A percentile compares a stretch with the other conserved stretches of the same genome.
Evolutionary conservation across 2,797 vertebrate species (phyloP).

Genomic region (Neostethus bicornis): DNA sequence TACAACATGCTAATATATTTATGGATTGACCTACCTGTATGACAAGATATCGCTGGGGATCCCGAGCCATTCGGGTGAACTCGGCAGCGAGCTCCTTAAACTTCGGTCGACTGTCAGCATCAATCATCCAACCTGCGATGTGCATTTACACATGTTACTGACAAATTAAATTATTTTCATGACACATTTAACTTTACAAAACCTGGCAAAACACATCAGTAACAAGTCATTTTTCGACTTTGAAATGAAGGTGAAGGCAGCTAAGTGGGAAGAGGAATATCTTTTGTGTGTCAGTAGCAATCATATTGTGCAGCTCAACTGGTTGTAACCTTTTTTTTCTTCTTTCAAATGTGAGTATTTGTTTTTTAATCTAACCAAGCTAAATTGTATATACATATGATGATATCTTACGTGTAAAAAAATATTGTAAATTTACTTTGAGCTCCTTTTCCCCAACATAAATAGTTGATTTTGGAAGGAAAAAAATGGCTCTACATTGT

Average conservation of each 20-base stretch:
- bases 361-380: constrained; percentile 7
- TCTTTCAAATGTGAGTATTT: constrained; percentile 15
- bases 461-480: neutral
- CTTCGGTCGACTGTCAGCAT: constrained; percentile 97
- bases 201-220: constrained; percentile 10
- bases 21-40: constrained; percentile 88
- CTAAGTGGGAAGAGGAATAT: constrained; percentile 8
- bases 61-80: constrained; percentile 97
- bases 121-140: constrained; percentile 97
- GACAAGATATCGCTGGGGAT: constrained; percentile 96
- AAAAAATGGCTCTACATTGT: neutral
- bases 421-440: constrained; percentile 9
- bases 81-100: constrained; percentile 98
- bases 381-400: constrained; percentile 7
- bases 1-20: no score
- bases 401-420: constrained; percentile 13
- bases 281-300: constrained; percentile 13
- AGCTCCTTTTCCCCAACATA: constrained; percentile 13
- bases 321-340: constrained; percentile 22
- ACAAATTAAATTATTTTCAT: neutral
- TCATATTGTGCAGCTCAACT: constrained; percentile 18
- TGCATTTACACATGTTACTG: constrained; percentile 3
- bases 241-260: constrained; percentile 6
- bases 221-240: constrained; percentile 14
- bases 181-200: neutral